Evolutionary conservation across 2,113 vertebrate genomes (phyloP).

Genomic region (Vidua chalybeata): DNA sequence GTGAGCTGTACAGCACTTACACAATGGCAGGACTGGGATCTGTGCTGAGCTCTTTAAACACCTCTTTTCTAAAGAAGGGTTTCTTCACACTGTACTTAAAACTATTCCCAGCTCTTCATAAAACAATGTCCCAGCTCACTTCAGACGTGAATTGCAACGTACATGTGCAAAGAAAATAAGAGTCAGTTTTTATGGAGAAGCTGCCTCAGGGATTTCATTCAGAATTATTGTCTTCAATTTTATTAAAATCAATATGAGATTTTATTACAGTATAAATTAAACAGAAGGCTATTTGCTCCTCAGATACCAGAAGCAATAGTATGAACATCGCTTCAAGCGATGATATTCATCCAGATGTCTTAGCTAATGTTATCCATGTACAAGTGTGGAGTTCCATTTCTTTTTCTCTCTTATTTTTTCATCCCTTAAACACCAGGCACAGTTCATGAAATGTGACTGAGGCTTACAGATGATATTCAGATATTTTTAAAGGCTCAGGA

Average conservation of each 20-base stretch:
- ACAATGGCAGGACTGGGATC: not conserved
- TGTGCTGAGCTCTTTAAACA: not conserved
- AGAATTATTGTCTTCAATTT: constrained; percentile 73
- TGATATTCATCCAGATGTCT: constrained; percentile 34
- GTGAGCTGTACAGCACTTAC: not conserved
- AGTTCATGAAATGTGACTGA: not conserved
- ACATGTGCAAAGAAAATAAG: not conserved
- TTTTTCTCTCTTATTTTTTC: not conserved
- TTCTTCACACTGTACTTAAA: not conserved
- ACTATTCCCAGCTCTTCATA: not conserved
- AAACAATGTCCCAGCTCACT: not conserved
- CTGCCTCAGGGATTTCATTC: constrained; percentile 64
- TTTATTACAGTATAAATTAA: constrained; percentile 77
- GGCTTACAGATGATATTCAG: not conserved
- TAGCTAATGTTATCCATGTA: constrained; percentile 4
- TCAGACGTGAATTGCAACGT: not conserved
- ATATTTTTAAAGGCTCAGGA: not conserved
- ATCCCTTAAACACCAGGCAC: not conserved
- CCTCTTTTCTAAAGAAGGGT: not conserved
- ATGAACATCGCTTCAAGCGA: not conserved
- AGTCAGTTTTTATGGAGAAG: constrained; percentile 46
- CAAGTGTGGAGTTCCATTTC: not conserved
- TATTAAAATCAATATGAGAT: constrained; percentile 78
- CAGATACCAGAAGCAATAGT: constrained; percentile 52
- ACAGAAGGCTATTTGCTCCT: constrained; percentile 59